A percentile compares a stretch with the other conserved stretches of the same genome.
phyloP scores from a whole-genome alignment of 1,140 invertebrate species.

The roundworm (Caenorhabditis elegans) region WBcel235 BX284603.4:8197501-8198000 shows the following conservation, averaged over 20 bases:
- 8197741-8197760: conserved; percentile 86
- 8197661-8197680: conserved; percentile 85
- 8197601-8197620: conserved; percentile 64
- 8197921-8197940: too few species aligned
- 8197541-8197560: conserved; percentile 56
- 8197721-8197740: conserved; percentile 86
- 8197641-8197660: conserved; percentile 97
- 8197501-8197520: conserved; percentile 61
- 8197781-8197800: conserved; percentile 82
- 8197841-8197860: neutral
- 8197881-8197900: too few species aligned
- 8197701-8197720: conserved; percentile 76
- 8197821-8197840: conserved; percentile 54
- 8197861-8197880: neutral
- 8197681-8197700: conserved; percentile 94
- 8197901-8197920: too few species aligned
- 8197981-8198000: neutral
- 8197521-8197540: conserved; percentile 46
- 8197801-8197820: conserved; percentile 36
- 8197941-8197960: neutral
- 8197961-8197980: too few species aligned
- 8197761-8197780: conserved; percentile 99
- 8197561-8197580: conserved; percentile 65
- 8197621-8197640: conserved; percentile 80
- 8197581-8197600: conserved; percentile 66